Evolutionary conservation across 2,797 vertebrate species (phyloP).

Genomic region (Malacoraja senta): DNA sequence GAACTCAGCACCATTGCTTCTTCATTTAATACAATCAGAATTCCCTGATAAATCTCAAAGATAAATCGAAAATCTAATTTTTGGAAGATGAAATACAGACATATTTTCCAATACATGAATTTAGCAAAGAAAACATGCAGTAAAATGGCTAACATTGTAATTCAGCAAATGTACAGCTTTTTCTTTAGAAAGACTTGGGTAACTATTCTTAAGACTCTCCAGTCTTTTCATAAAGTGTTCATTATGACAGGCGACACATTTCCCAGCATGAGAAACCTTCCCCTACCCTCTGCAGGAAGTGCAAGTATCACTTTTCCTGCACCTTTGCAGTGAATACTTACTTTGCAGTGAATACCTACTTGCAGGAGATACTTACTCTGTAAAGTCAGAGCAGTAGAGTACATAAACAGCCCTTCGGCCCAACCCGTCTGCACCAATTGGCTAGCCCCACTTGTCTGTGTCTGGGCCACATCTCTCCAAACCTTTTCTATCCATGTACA

Average conservation of each 20-base stretch:
- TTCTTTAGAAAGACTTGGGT: not conserved
- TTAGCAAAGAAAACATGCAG: not conserved
- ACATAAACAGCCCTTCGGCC: too few relatives aligned
- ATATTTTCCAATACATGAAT: not conserved
- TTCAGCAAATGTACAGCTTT: not conserved
- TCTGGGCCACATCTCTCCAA: too few relatives aligned
- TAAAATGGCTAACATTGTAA: not conserved
- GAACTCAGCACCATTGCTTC: not conserved
- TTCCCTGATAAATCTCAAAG: not conserved
- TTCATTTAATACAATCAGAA: not conserved
- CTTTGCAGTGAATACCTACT: too few relatives aligned
- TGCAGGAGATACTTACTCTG: too few relatives aligned
- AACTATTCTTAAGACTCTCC: not conserved
- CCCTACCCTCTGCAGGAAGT: not conserved
- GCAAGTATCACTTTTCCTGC: not conserved
- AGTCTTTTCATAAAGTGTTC: not conserved
- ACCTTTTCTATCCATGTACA: too few relatives aligned
- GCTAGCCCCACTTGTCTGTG: too few relatives aligned
- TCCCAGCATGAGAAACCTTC: not conserved
- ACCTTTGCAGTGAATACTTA: too few relatives aligned
- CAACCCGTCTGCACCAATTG: too few relatives aligned
- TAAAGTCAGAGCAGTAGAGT: too few relatives aligned
- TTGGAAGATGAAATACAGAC: not conserved
- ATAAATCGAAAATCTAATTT: not conserved
- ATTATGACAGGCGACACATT: not conserved